A percentile compares a stretch with the other conserved stretches of the same genome.
Conservation (phyloP, 2,888 invertebrate species). For the Lamellibrachia satsuma region DNA sequence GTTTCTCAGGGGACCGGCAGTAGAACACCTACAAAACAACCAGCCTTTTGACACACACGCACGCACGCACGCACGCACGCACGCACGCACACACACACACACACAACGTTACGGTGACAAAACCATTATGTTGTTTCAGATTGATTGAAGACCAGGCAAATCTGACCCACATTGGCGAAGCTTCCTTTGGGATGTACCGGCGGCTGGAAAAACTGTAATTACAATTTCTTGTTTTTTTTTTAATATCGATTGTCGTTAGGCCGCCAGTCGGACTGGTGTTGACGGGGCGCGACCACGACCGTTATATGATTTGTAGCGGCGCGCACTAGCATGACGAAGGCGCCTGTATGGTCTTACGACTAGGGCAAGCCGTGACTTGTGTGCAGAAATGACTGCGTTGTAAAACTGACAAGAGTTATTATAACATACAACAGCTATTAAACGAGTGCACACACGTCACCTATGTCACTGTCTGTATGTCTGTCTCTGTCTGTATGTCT, state of each 20-base stretch:
- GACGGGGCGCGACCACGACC: not conserved
- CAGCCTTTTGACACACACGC: not conserved
- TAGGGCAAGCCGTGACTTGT: not conserved
- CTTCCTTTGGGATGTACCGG: not conserved
- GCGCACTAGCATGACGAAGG: not conserved
- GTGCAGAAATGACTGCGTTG: not conserved
- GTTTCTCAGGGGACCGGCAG: not conserved
- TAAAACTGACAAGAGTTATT: not conserved
- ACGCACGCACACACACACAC: too few species aligned
- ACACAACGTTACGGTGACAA: not conserved
- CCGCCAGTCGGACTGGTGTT: not conserved
- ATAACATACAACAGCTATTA: not conserved
- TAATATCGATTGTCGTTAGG: not conserved
- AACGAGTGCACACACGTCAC: not conserved
- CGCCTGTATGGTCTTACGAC: not conserved
- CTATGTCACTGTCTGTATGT: not conserved
- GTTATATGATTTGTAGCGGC: not conserved
- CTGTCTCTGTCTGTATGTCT: not conserved
- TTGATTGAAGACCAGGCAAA: not conserved
- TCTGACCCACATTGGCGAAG: not conserved
- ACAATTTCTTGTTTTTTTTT: not conserved
- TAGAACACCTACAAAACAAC: not conserved
- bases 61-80: too few species aligned
- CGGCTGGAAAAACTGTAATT: not conserved
- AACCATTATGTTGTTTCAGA: not conserved